A percentile compares a stretch with the other conserved stretches of the same genome.
These are phyloP conservation scores for Agrotis puta DNA, from an alignment of 2,888 invertebrate species.

Conservation along the genomic window DNA sequence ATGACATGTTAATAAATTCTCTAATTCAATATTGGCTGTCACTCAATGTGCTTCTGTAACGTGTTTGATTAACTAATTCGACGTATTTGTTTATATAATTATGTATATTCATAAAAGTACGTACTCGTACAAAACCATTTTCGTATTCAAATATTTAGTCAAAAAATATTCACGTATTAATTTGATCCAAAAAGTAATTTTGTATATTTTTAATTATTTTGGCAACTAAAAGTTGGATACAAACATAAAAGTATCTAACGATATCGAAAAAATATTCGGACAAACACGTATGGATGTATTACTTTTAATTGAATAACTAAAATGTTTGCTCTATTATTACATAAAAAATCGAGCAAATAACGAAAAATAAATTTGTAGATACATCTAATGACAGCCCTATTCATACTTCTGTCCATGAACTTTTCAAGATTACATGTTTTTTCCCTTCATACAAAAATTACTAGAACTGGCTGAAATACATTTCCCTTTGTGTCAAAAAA, in stretches of 20 bases:
- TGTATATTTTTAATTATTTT: neutral
- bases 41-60: conserved; percentile 15
- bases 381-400: neutral
- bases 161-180: neutral
- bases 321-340: neutral
- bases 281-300: too few relatives aligned
- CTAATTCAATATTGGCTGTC: conserved; percentile 26
- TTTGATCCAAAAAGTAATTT: neutral
- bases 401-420: neutral
- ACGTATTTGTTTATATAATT: too few relatives aligned
- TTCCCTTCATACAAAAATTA: conserved; percentile 19
- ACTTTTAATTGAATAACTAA: conserved; percentile 14
- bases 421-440: conserved; percentile 7
- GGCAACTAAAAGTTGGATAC: neutral
- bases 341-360: neutral
- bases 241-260: neutral
- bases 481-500: conserved; percentile 18
- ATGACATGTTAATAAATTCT: conserved; percentile 10
- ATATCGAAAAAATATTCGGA: neutral
- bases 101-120: neutral
- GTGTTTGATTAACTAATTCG: conserved; percentile 5
- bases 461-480: conserved; percentile 4
- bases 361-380: neutral
- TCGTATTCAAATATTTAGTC: neutral
- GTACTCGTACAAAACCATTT: neutral